phyloP scores from a whole-genome alignment of 2,888 invertebrate genomes.

The Anoplius nigerrimus region DNA sequence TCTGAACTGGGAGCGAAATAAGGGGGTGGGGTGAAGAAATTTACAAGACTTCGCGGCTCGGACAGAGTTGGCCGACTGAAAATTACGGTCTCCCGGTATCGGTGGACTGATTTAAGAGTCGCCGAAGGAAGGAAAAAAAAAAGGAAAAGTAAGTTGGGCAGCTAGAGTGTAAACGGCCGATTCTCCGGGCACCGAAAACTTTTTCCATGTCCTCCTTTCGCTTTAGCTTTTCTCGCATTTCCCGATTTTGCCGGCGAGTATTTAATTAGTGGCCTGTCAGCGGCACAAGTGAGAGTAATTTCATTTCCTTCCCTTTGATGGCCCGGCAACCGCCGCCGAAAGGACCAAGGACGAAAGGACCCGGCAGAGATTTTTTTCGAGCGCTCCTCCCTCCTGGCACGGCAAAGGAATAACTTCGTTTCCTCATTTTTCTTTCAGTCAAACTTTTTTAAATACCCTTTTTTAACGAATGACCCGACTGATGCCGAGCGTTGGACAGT shows the following conservation, averaged over 20 bases:
- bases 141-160: neutral
- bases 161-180: neutral
- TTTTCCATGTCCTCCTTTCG: neutral
- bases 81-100: conserved; percentile 1
- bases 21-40: too few species aligned
- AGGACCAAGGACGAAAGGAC: too few species aligned
- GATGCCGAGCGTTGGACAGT: too few species aligned
- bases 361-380: too few species aligned
- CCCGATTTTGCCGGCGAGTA: neutral
- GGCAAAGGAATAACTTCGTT: neutral
- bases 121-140: neutral
- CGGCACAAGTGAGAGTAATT: neutral
- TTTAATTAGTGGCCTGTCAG: neutral
- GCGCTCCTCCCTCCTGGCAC: too few species aligned
- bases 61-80: neutral
- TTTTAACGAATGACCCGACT: too few species aligned
- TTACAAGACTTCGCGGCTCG: too few species aligned
- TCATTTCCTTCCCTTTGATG: neutral
- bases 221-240: neutral
- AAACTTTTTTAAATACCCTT: too few species aligned
- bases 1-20: too few species aligned
- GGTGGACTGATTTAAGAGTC: neutral
- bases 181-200: neutral
- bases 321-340: neutral
- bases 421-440: neutral